A percentile compares a stretch with the other conserved stretches of the same genome.
These are phyloP conservation scores for Amphipoea lucens DNA, from an alignment of 2,888 invertebrate species.

Conservation along the genomic window DNA sequence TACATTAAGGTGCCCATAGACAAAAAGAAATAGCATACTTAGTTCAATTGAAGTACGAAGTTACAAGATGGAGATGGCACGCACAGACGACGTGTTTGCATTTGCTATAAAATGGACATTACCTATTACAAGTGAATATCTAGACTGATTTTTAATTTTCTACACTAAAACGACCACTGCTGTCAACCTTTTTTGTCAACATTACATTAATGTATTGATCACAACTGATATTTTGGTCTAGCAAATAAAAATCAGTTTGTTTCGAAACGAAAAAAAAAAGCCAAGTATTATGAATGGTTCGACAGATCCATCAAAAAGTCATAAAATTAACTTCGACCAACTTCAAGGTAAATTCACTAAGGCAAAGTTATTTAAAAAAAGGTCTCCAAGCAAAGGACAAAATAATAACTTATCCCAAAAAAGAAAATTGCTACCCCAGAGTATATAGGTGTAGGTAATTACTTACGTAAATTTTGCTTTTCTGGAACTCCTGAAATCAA, in stretches of 20 bases:
- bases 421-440: conserved; percentile 43
- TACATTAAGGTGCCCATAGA: no score
- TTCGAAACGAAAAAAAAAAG: not conserved
- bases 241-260: not conserved
- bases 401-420: conserved; percentile 41
- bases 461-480: conserved; percentile 38
- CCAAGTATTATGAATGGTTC: not conserved
- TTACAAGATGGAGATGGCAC: not conserved
- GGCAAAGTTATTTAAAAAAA: conserved; percentile 60
- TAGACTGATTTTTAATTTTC: not conserved
- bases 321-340: conserved; percentile 31
- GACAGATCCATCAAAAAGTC: conserved; percentile 12
- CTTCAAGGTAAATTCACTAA: conserved; percentile 52
- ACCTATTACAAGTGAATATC: not conserved
- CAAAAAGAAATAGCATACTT: not conserved
- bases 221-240: not conserved
- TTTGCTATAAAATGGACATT: not conserved
- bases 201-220: not conserved
- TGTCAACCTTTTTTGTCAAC: no score
- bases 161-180: no score
- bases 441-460: conserved; percentile 31
- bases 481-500: conserved; percentile 16
- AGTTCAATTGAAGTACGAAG: not conserved
- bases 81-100: not conserved
- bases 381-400: conserved; percentile 45